Base-by-base conservation (phyloP, 2,888 invertebrate species). In the Eustalomyia histrio region DNA sequence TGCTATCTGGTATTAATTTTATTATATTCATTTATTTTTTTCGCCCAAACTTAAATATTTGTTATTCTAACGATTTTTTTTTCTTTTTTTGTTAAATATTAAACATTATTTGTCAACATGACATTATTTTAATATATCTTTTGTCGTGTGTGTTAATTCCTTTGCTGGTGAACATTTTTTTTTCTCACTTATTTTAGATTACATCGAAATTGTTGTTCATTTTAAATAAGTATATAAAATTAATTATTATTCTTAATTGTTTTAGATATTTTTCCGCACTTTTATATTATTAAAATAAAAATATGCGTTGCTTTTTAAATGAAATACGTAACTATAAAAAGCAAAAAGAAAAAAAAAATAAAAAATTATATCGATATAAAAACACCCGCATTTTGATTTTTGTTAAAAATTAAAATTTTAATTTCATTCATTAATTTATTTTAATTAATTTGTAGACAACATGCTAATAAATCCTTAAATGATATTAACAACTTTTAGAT, bases 241-340 rank as follows among this genome's bases (percentile, higher is more conserved):
- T 78, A 81, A 78, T 78, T 75, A 60, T 58, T 61, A 16, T 58
- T 73, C 69, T 60, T 69, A 68, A 75, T 79, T 74, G 79, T 74
- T 69, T 69, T 47, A 79, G 69, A 79, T 57, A 29, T 68, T 80
- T 81, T 81, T 81, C 81, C 81, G 81, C 74, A 78, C 60, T 57
- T 57, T 57, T 57, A 47, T 47, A 47, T 47, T n/a, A n/a, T 12
- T 1, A 39, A 39, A 39, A 47, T n/a, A 47, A n/a, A 47, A 47
- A 47, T 58, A 58, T 58, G 29, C 58, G 33, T 33, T 12, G 33
- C 16, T 33, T 58, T n/a, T 58, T 58, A 58, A 14, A 29, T 12
- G 33, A 58, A 58, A 16, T 55, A 14, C 14, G 14, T 55, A 29
- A 29, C 29, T 6, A 21, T 24, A 58, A 21, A 58, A 58, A 58